A percentile compares a stretch with the other conserved stretches of the same genome.
These are phyloP conservation scores for Euzophera pinguis DNA, from an alignment of 2,888 invertebrate genomes.

Conservation along the genomic window DNA sequence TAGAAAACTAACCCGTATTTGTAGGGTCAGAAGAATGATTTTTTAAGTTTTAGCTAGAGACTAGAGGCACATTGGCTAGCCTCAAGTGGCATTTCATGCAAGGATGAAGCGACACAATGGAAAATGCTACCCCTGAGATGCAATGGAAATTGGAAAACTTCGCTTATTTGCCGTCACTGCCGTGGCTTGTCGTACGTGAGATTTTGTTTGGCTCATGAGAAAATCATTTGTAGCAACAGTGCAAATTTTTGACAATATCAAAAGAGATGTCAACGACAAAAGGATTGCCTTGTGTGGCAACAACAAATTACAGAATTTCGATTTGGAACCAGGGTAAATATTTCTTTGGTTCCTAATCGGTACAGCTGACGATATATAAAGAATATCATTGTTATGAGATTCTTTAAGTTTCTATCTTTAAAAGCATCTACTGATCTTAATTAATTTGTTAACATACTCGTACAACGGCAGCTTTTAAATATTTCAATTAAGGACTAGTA, in stretches of 20 bases:
- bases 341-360: no score
- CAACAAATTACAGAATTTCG: no score
- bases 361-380: no score
- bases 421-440: no score
- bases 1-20: background rate
- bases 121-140: constrained; percentile 39
- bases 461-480: no score
- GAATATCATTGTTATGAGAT: no score
- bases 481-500: no score
- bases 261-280: no score
- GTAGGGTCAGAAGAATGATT: constrained; percentile 6
- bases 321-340: no score
- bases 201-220: constrained; percentile 4
- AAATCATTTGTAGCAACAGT: constrained; percentile 1
- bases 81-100: constrained; percentile 32
- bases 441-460: no score
- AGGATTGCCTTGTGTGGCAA: no score
- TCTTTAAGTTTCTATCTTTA: no score
- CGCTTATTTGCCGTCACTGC: constrained; percentile 15
- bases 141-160: constrained; percentile 45
- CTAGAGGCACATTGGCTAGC: constrained; percentile 15
- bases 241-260: background rate
- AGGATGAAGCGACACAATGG: constrained; percentile 37
- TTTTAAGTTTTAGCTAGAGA: constrained; percentile 2
- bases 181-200: background rate